Base-by-base conservation (phyloP, 2,888 invertebrate species). In the Hypomecis punctinalis region DNA sequence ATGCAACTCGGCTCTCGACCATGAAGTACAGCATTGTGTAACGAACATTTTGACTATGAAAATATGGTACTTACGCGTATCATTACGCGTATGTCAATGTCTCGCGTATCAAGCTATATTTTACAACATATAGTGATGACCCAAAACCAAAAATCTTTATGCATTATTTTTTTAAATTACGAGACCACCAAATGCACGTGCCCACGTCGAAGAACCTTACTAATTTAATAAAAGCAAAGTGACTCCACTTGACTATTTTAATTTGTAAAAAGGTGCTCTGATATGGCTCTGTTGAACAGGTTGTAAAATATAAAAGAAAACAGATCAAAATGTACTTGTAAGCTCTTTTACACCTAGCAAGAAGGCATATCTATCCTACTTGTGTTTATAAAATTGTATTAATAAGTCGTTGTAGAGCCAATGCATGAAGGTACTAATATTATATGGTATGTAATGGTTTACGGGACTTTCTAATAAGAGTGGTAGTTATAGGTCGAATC, bases 261-360 rank as follows among this genome's bases (percentile, higher is more conserved):
- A 35, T 63, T 63, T 63, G 57, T 57, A 53, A 53, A 35, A 42
- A 63, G 57, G 52, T 63, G 57, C 57, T 58, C 37, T 53, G 9
- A 48, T 54, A 57, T 47, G 45, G 56, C 51, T 39, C 39, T 51
- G 7, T 7, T 42, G 33, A 49, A 23, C 23, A 23, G 23, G 13
- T 33, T 13, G 9, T 11, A n/a, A 52, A 45, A 40, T 43, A 23
- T 35, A 8, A 5, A 13, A 46, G 36, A 62, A 60, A 56, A 62
- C 10, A 23, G 45, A 36, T 52, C 46, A 13, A 62, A 57, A 62
- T 36, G 10, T n/a, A n/a, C n/a, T n/a, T n/a, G n/a, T 62, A 57
- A 52, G 51, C 56, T 57, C 46, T 45, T 47, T 45, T 45, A 55
- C 37, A 45, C 61, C 33, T 52, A 43, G 23, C 36, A 6, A 43